phyloP scores from a whole-genome alignment of 2,113 vertebrate genomes.

The Antigone vipio region DNA sequence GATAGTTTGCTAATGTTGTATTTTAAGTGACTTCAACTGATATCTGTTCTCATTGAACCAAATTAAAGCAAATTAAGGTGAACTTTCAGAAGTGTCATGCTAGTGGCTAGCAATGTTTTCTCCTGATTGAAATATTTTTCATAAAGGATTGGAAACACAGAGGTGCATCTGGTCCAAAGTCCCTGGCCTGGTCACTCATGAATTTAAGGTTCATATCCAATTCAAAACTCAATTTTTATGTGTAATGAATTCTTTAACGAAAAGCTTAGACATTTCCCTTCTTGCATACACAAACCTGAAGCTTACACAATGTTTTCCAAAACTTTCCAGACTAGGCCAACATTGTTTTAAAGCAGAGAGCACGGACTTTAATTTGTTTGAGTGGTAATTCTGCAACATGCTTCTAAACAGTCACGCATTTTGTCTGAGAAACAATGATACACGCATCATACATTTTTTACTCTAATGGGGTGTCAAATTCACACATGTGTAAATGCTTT shows the following conservation, averaged over 20 bases:
- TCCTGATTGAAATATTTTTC: neutral
- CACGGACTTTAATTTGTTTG: neutral
- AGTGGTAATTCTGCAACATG: neutral
- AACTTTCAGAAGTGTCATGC: neutral
- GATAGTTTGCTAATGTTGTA: neutral
- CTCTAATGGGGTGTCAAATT: neutral
- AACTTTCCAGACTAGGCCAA: neutral
- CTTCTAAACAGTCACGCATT: neutral
- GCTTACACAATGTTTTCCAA: neutral
- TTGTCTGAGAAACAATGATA: neutral
- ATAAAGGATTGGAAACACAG: neutral
- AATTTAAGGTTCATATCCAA: neutral
- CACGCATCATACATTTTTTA: neutral
- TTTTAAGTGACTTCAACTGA: neutral
- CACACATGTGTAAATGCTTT: neutral
- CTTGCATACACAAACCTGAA: neutral
- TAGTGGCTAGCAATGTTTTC: neutral
- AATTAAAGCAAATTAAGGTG: neutral
- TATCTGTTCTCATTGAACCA: neutral
- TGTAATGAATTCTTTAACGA: neutral
- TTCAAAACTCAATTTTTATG: neutral
- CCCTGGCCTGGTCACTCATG: rapidly evolving
- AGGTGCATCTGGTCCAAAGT: neutral
- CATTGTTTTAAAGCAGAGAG: neutral
- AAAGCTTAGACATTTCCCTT: neutral